phyloP scores from a whole-genome alignment of 2,113 vertebrate genomes.

The Tricholaema leucomelas region DNA sequence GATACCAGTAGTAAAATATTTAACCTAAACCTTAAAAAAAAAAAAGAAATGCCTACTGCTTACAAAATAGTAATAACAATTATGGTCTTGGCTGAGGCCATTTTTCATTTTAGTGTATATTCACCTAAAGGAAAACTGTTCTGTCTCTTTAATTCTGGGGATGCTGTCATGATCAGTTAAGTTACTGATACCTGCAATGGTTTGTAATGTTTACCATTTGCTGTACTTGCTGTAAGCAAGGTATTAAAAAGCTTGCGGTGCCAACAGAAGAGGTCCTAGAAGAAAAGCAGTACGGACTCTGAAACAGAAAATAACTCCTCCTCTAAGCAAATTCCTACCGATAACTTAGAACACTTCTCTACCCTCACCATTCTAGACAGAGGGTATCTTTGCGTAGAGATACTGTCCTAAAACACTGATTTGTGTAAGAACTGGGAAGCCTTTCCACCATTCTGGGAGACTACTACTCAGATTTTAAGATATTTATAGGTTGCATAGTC shows the following conservation, averaged over 20 bases:
- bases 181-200: not conserved
- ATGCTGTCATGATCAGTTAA: conserved; percentile 3
- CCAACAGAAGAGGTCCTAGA: not conserved
- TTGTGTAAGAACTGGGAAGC: not conserved
- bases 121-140: not conserved
- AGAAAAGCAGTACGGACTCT: not conserved
- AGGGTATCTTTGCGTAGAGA: not conserved
- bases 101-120: not conserved
- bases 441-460: not conserved
- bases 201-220: not conserved
- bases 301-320: not conserved
- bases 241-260: not conserved
- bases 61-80: not conserved
- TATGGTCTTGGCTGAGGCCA: not conserved
- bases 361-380: not conserved
- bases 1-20: conserved; percentile 28
- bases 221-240: not conserved
- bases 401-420: not conserved
- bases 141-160: not conserved
- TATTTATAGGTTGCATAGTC: not conserved
- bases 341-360: not conserved
- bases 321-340: not conserved
- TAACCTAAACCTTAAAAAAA: not conserved
- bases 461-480: not conserved
- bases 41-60: not conserved